phyloP scores from a whole-genome alignment of 2,113 vertebrate genomes.

The Serilophus lunatus region DNA sequence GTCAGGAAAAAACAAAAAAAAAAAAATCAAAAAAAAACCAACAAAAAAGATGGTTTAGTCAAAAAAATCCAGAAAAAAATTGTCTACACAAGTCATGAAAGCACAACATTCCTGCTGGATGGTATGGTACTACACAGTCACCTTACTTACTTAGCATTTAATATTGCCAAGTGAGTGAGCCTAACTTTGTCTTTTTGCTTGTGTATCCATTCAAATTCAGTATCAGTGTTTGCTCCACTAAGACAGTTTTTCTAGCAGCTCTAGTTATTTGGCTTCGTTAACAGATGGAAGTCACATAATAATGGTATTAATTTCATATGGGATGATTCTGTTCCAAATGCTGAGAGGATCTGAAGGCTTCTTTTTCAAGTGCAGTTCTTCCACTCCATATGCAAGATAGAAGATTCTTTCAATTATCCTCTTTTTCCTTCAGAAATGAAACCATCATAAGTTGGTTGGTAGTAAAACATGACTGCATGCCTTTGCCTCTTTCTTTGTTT shows the following conservation, averaged over 20 bases:
- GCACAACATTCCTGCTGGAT: not conserved
- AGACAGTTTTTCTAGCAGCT: slow-evolving; percentile 20
- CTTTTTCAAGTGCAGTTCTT: not conserved
- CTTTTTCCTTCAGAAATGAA: slow-evolving; percentile 10
- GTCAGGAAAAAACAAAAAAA: not conserved
- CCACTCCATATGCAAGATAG: not conserved
- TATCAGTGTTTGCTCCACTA: slow-evolving; percentile 57
- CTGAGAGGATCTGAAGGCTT: not conserved
- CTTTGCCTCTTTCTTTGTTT: not conserved
- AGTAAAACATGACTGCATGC: not conserved
- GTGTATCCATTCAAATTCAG: slow-evolving; percentile 35
- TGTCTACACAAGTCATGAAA: not conserved
- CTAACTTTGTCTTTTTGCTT: slow-evolving; percentile 28
- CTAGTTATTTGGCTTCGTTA: slow-evolving; percentile 15
- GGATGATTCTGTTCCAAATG: not conserved
- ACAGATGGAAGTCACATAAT: slow-evolving; percentile 51
- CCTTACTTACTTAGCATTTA: not conserved
- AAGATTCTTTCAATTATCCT: not conserved
- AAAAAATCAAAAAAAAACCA: not conserved
- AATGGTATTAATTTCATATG: slow-evolving; percentile 58
- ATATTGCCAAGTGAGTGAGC: not conserved
- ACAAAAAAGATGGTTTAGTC: not conserved
- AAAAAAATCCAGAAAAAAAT: not conserved
- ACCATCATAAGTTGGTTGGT: not conserved
- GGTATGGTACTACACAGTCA: not conserved